Conservation (phyloP, 2,888 invertebrate species). For the Thysanoteuthis rhombus region DNA sequence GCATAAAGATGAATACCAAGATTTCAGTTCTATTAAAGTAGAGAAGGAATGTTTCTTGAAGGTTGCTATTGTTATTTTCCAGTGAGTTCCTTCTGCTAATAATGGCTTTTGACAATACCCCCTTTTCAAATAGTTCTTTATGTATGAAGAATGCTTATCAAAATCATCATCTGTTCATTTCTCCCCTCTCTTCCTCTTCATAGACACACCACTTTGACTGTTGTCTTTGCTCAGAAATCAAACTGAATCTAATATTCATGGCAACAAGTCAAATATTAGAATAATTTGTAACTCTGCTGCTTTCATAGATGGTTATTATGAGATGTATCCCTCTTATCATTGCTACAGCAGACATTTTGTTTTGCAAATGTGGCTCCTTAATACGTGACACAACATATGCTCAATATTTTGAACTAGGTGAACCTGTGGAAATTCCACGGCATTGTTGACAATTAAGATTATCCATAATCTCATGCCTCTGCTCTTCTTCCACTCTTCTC, state of each 20-base stretch:
- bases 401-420: background rate
- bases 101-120: background rate
- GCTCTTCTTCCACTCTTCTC: too few relatives aligned
- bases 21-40: too few relatives aligned
- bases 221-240: background rate
- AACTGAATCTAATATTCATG: background rate
- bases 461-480: too few relatives aligned
- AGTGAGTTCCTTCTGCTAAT: background rate
- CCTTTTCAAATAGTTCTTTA: background rate
- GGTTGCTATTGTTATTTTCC: background rate
- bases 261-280: background rate
- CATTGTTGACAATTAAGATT: too few relatives aligned
- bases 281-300: background rate
- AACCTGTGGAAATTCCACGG: too few relatives aligned
- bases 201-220: background rate
- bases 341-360: background rate
- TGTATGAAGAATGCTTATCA: constrained; percentile 12
- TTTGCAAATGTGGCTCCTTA: background rate
- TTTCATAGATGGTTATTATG: background rate
- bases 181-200: background rate
- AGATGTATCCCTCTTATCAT: background rate
- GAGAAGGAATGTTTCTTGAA: background rate
- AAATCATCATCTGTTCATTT: background rate
- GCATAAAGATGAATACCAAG: too few relatives aligned
- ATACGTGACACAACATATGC: background rate